phyloP scores from a whole-genome alignment of 2,888 invertebrate species.

The Tinea pellionella region DNA sequence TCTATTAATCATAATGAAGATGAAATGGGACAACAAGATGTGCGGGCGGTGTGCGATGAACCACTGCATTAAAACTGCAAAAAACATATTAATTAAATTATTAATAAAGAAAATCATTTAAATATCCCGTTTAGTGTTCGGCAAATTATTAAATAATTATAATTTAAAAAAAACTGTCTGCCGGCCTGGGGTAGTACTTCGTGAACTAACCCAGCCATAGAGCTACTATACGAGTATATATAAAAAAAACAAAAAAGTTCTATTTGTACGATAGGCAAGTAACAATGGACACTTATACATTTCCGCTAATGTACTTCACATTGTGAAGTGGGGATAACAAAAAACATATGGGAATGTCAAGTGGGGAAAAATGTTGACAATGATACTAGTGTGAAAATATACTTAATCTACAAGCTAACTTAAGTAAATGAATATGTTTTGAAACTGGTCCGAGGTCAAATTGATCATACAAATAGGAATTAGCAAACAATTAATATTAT shows the following conservation, averaged over 20 bases:
- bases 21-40: slow-evolving; percentile 20
- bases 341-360: background rate
- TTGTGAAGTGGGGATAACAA: background rate
- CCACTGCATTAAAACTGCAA: slow-evolving; percentile 23
- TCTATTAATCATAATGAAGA: slow-evolving; percentile 8
- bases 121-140: too few species aligned
- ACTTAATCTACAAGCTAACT: background rate
- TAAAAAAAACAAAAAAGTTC: too few species aligned
- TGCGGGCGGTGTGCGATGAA: slow-evolving; percentile 18
- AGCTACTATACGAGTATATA: too few species aligned
- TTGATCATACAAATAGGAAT: background rate
- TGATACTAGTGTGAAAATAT: slow-evolving; percentile 9
- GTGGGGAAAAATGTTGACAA: background rate
- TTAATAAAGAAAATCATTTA: too few species aligned
- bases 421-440: background rate
- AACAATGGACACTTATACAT: background rate
- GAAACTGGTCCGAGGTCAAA: slow-evolving; percentile 8
- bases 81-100: slow-evolving; percentile 17
- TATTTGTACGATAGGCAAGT: too few species aligned
- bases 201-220: too few species aligned
- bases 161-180: too few species aligned
- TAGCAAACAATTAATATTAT: slow-evolving; percentile 9
- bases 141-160: too few species aligned
- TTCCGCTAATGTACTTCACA: background rate
- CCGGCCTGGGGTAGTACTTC: too few species aligned